Conservation (phyloP, 2,888 invertebrate species). For the Macrophya alboannulata region DNA sequence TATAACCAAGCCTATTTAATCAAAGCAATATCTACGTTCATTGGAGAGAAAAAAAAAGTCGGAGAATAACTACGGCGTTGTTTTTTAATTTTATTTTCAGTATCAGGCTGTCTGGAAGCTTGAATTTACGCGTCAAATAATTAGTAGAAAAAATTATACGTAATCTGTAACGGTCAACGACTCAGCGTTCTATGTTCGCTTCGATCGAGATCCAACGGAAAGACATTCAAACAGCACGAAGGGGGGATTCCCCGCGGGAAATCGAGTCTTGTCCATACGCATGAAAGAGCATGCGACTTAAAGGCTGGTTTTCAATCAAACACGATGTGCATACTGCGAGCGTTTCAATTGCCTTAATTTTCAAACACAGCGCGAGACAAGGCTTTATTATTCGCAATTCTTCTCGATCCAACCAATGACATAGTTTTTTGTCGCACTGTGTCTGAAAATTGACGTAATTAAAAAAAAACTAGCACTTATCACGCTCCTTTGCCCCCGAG, state of each 20-base stretch:
- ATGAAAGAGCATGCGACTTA: not conserved
- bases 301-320: not conserved
- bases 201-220: not conserved
- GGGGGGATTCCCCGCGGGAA: conserved; percentile 6
- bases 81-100: not conserved
- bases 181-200: not conserved
- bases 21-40: not conserved
- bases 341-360: not conserved
- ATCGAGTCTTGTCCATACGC: not conserved
- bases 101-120: not conserved
- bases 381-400: not conserved
- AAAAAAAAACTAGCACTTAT: no score
- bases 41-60: not conserved
- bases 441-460: no score
- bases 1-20: not conserved
- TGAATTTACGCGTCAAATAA: not conserved
- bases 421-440: not conserved
- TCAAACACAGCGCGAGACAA: not conserved
- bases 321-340: not conserved
- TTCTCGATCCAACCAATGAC: not conserved
- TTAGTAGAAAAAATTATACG: not conserved
- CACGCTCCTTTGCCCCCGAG: no score
- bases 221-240: not conserved
- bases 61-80: not conserved
- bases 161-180: not conserved